Evolutionary conservation across 2,888 invertebrate genomes (phyloP), one percentile per base, ranked within the genome.

Genomic region (Tigriopus californicus): DNA sequence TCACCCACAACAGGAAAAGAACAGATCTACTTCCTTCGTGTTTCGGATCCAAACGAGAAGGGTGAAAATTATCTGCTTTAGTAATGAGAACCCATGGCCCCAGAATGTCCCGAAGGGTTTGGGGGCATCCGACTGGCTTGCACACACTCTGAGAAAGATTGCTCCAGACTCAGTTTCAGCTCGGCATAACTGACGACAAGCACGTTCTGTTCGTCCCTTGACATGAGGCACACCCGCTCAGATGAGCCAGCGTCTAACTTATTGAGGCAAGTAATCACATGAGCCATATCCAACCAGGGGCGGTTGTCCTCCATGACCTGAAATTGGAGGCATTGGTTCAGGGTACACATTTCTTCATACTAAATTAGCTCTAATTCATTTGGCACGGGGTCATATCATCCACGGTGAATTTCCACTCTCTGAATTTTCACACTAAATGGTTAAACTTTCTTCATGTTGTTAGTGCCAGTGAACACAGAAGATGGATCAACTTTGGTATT

Each of bases 231-330:
- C 70, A 86, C 87, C 79, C 82, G 85, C 69, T 83, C 83, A 42
- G 79, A 74, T 61, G 82, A 80, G 61, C 89, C 89, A 49, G 83
- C 80, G 69, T 90, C 89, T 61, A 90, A 75, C 70, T 94, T 91
- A 73, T 97, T 98, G 64, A 98, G 80, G 72, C 86, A 87, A 70
- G 88, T 82, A 53, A 90, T 81, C 64, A 98, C 80, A 69, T 98
- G 97, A 58, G 92, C 86, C 79, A 94, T 83, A 75, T 98, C 97
- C 62, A 97, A 72, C 90, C 92, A 97, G 1, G 98, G 94, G 64
- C 83, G 78, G 8, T 92, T 92, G 67, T 92, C 91, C 62, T 84
- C 83, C 15, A 84, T 81, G 63, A 92, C 88, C 64, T 64, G 61
- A 33, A 58, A 42, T 12, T n/a, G 20, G 20, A 12, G 20, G 15